These are phyloP conservation scores for Porphyrio hochstetteri DNA, from an alignment of 2,113 vertebrate genomes.

Conservation along the genomic window DNA sequence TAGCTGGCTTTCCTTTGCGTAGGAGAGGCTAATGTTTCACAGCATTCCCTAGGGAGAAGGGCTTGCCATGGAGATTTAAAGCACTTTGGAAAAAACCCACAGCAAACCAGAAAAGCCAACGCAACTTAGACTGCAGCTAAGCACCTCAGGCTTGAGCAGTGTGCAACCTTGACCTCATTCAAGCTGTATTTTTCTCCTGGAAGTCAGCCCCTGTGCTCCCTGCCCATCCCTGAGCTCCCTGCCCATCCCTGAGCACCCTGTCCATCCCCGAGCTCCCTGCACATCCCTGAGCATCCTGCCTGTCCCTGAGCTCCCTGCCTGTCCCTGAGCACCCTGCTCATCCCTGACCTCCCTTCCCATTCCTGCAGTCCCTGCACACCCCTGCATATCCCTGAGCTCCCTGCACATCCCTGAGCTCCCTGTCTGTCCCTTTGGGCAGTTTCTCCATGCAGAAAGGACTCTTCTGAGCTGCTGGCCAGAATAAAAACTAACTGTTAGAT, in stretches of 20 bases:
- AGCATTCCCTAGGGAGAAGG: not conserved
- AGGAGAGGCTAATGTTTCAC: fast-evolving
- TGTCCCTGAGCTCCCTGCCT: not conserved
- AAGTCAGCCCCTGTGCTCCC: not conserved
- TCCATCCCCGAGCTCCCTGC: not conserved
- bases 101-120: not conserved
- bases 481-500: not conserved
- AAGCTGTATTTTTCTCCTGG: not conserved
- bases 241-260: not conserved
- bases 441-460: not conserved
- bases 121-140: not conserved
- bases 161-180: not conserved
- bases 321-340: not conserved
- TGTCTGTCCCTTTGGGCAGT: not conserved
- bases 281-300: not conserved
- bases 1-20: fast-evolving
- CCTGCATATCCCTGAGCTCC: not conserved
- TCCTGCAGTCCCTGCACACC: not conserved
- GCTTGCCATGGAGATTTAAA: not conserved
- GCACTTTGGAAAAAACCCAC: not conserved
- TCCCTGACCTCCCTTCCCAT: not conserved
- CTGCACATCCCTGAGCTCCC: not conserved
- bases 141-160: fast-evolving
- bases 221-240: not conserved
- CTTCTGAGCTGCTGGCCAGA: not conserved